Conservation (phyloP, 2,113 vertebrate genomes). For the Seriola aureovittata region DNA sequence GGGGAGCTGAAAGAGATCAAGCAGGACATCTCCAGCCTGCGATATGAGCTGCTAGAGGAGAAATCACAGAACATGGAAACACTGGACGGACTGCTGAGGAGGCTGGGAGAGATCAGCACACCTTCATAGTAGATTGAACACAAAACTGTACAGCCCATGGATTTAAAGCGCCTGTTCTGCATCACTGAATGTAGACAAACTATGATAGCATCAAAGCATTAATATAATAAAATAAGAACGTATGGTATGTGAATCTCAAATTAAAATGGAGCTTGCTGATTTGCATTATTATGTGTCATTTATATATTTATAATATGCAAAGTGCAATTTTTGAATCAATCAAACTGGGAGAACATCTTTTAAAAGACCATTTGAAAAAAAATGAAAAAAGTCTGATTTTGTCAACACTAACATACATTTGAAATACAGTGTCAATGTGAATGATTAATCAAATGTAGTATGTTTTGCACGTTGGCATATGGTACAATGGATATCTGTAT, state of each 20-base stretch:
- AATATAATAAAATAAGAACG: background rate
- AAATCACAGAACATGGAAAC: conserved; percentile 95
- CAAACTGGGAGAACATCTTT: background rate
- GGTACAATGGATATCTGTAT: too few species aligned
- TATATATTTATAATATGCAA: conserved; percentile 3
- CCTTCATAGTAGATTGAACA: conserved; percentile 12
- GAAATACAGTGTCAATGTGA: background rate
- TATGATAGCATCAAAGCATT: background rate
- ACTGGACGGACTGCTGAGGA: conserved; percentile 91
- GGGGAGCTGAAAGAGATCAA: conserved; percentile 99
- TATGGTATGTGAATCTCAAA: conserved; percentile 34
- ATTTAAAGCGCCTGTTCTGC: conserved; percentile 3
- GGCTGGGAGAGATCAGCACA: conserved; percentile 89
- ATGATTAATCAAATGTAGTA: background rate
- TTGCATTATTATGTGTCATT: conserved; percentile 13
- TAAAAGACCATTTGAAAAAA: background rate
- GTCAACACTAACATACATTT: background rate
- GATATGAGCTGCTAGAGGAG: conserved; percentile 98
- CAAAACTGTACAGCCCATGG: background rate
- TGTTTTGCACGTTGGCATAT: background rate
- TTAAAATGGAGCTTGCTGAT: conserved; percentile 6
- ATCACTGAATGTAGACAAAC: conserved; percentile 14
- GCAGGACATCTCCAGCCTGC: conserved; percentile 98
- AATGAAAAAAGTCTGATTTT: background rate
- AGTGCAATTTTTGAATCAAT: background rate